Percentiles rank a stretch among this genome's conserved stretches.
Evolutionary conservation across 2,797 vertebrate species (phyloP).

Genomic region (Arnoldichthys spilopterus): DNA sequence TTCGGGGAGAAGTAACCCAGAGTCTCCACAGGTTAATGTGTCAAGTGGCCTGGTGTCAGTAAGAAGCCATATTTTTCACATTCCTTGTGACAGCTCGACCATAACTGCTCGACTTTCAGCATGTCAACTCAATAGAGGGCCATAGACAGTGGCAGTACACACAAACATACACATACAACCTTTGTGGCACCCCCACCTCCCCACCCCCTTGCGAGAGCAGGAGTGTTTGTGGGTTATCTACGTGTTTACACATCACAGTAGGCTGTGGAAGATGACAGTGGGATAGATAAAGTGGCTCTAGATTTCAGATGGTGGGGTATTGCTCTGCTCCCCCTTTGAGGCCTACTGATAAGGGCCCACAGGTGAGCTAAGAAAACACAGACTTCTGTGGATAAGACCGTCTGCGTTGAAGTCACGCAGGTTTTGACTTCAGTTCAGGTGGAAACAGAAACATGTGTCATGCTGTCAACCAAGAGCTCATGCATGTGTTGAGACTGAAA

Average conservation of each 20-base stretch:
- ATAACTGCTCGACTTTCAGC: conserved; percentile 10
- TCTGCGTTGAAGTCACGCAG: neutral
- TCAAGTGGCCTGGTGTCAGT: conserved; percentile 23
- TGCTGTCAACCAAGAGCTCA: neutral
- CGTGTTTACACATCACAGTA: conserved; percentile 32
- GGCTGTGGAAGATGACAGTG: conserved; percentile 17
- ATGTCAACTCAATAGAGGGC: neutral
- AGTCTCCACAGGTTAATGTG: conserved; percentile 4
- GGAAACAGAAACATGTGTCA: neutral
- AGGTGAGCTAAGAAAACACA: conserved; percentile 2
- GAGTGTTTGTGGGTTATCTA: conserved; percentile 7
- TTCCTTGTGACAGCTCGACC: conserved; percentile 20
- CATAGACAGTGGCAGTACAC: neutral
- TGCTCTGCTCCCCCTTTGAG: neutral
- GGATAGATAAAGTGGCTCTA: neutral
- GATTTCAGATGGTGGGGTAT: neutral
- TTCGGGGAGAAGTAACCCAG: neutral
- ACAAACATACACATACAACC: neutral
- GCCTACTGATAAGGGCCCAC: conserved; percentile 1
- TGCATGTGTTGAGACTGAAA: neutral
- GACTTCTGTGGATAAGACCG: conserved; percentile 14
- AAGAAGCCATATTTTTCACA: conserved; percentile 8
- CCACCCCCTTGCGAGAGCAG: neutral
- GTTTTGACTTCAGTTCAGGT: conserved; percentile 1
- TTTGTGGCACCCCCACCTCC: conserved; percentile 12